phyloP scores from a whole-genome alignment of 2,113 vertebrate species.

The Aix galericulata region DNA sequence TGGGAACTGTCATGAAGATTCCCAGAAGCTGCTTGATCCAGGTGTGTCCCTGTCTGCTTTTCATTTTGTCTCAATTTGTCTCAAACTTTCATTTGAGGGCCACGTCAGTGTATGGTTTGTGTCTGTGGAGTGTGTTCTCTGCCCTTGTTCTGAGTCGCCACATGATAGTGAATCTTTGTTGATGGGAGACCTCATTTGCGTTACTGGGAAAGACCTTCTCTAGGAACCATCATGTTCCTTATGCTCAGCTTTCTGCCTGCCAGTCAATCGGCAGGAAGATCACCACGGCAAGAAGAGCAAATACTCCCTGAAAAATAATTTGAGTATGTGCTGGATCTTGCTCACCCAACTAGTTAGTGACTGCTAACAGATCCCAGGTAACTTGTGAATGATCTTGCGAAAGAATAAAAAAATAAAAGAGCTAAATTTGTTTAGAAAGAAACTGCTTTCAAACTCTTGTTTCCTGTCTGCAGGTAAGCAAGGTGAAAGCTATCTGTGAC shows the following conservation, averaged over 20 bases:
- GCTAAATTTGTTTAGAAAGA: background rate
- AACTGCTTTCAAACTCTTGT: background rate
- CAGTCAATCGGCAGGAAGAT: background rate
- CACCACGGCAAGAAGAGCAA: background rate
- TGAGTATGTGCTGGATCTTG: background rate
- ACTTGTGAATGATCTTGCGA: background rate
- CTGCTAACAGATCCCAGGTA: background rate
- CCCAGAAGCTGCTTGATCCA: background rate
- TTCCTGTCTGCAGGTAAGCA: background rate
- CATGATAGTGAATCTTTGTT: fast-evolving
- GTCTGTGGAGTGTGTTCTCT: background rate
- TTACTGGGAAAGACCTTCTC: background rate
- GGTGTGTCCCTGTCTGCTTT: background rate
- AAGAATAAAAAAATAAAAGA: background rate
- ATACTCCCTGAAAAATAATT: background rate
- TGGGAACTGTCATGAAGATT: background rate
- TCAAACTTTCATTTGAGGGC: background rate
- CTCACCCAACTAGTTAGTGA: background rate
- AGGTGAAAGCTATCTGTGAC: background rate
- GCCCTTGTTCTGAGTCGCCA: background rate
- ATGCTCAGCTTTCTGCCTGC: background rate
- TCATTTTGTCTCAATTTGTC: too few species aligned
- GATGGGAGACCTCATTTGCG: background rate
- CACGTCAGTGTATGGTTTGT: background rate
- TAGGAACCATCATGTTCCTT: background rate